Conservation (phyloP, 2,888 invertebrate species). For the Allolobophora icterica region DNA sequence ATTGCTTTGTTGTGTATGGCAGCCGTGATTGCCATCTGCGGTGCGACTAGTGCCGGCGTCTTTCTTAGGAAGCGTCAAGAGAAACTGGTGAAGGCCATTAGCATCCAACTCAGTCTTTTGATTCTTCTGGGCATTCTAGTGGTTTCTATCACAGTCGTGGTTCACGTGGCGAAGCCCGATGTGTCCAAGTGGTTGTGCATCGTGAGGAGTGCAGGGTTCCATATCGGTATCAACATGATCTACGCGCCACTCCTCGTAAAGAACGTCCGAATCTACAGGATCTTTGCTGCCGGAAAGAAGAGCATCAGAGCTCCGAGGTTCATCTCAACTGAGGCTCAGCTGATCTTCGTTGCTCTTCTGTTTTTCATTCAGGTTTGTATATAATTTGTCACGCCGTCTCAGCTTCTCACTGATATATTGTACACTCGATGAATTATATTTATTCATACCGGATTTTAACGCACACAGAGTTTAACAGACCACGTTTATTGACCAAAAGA, state of each 20-base stretch:
- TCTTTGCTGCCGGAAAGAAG: slow-evolving; percentile 49
- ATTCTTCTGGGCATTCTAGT: slow-evolving; percentile 29
- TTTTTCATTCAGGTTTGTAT: slow-evolving; percentile 45
- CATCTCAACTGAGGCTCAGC: slow-evolving; percentile 47
- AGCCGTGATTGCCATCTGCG: slow-evolving; percentile 27
- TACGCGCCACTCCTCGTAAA: slow-evolving; percentile 51
- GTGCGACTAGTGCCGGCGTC: not conserved
- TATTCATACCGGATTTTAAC: too few species aligned
- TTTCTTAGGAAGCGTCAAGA: not conserved
- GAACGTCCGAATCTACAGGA: slow-evolving; percentile 49
- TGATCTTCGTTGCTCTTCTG: slow-evolving; percentile 41
- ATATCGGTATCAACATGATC: slow-evolving; percentile 47
- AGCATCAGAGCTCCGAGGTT: slow-evolving; percentile 45
- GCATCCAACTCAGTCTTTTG: slow-evolving; percentile 28
- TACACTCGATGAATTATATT: too few species aligned
- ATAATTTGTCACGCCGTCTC: not conserved
- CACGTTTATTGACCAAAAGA: too few species aligned
- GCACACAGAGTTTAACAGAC: too few species aligned
- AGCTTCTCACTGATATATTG: too few species aligned
- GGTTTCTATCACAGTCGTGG: not conserved
- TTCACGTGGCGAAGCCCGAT: slow-evolving; percentile 5
- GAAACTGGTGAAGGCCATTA: slow-evolving; percentile 32
- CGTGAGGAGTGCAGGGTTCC: slow-evolving; percentile 43
- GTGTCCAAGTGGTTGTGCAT: not conserved
- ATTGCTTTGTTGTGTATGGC: slow-evolving; percentile 36